Percentiles rank a stretch among this genome's conserved stretches.
phyloP scores from a whole-genome alignment of 2,888 invertebrate species.

The Zygothrica quintamaculata region DNA sequence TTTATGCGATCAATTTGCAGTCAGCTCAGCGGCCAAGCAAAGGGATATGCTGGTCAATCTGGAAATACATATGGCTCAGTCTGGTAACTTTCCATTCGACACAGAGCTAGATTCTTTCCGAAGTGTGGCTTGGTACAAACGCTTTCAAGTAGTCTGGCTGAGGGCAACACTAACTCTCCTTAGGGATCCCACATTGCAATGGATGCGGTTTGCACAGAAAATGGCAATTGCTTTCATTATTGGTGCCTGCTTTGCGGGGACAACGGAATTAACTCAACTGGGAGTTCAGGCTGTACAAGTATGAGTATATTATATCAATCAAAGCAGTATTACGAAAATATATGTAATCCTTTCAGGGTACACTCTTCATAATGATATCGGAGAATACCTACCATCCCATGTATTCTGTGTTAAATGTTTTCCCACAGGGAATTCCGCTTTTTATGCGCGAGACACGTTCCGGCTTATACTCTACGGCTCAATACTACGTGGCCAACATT shows the following conservation, averaged over 20 bases:
- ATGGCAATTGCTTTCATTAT: conserved; percentile 91
- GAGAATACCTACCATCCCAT: conserved; percentile 96
- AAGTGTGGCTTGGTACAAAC: conserved; percentile 89
- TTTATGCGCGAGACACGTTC: conserved; percentile 92
- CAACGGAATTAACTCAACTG: conserved; percentile 89
- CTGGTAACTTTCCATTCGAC: conserved; percentile 85
- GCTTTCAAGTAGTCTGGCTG: conserved; percentile 91
- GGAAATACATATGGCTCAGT: conserved; percentile 88
- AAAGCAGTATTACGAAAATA: not conserved
- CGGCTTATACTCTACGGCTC: conserved; percentile 91
- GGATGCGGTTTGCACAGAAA: conserved; percentile 91
- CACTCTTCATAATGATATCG: conserved; percentile 93
- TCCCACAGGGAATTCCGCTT: conserved; percentile 92
- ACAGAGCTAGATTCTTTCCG: conserved; percentile 84
- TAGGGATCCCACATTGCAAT: conserved; percentile 92
- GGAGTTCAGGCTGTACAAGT: conserved; percentile 92
- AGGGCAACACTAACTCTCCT: conserved; percentile 90
- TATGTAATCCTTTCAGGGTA: conserved; percentile 86
- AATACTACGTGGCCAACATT: conserved; percentile 92
- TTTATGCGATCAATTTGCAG: conserved; percentile 91
- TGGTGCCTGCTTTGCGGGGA: conserved; percentile 93
- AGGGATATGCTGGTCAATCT: conserved; percentile 90
- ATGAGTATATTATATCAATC: not conserved
- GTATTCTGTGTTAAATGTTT: conserved; percentile 94
- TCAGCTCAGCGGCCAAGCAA: conserved; percentile 91